A percentile compares a stretch with the other conserved stretches of the same genome.
phyloP scores from a whole-genome alignment of 2,888 invertebrate species.

The Altica lythri region DNA sequence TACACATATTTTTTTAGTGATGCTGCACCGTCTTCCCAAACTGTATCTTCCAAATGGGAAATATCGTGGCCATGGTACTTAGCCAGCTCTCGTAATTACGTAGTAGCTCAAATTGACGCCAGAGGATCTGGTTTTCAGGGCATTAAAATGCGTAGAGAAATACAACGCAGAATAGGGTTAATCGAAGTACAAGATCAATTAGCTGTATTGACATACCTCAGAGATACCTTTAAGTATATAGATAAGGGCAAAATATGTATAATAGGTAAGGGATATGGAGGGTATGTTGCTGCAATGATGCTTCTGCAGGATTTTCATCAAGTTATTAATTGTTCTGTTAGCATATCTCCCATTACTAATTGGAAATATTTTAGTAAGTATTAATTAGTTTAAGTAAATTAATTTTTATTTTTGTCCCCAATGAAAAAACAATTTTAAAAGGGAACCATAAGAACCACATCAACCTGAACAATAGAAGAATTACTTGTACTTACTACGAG shows the following conservation, averaged over 20 bases:
- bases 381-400: not conserved
- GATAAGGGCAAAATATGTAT: constrained; percentile 81
- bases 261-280: constrained; percentile 90
- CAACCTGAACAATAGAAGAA: no score
- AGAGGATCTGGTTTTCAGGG: constrained; percentile 75
- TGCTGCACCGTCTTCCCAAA: constrained; percentile 81
- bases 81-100: constrained; percentile 78
- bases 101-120: constrained; percentile 88
- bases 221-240: constrained; percentile 79
- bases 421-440: no score
- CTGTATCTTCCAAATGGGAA: constrained; percentile 80
- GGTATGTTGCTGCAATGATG: constrained; percentile 80
- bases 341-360: constrained; percentile 86
- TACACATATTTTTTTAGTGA: constrained; percentile 60
- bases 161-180: constrained; percentile 69
- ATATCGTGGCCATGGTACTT: constrained; percentile 86
- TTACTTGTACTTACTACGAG: no score
- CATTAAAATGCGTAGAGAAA: constrained; percentile 64
- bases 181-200: constrained; percentile 71
- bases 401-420: not conserved
- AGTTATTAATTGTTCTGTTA: constrained; percentile 82
- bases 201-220: constrained; percentile 68
- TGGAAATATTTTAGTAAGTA: constrained; percentile 77
- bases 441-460: no score
- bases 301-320: constrained; percentile 76